Evolutionary conservation across 1,140 invertebrate species (phyloP).

Genomic region (Zaprionus capensis): DNA sequence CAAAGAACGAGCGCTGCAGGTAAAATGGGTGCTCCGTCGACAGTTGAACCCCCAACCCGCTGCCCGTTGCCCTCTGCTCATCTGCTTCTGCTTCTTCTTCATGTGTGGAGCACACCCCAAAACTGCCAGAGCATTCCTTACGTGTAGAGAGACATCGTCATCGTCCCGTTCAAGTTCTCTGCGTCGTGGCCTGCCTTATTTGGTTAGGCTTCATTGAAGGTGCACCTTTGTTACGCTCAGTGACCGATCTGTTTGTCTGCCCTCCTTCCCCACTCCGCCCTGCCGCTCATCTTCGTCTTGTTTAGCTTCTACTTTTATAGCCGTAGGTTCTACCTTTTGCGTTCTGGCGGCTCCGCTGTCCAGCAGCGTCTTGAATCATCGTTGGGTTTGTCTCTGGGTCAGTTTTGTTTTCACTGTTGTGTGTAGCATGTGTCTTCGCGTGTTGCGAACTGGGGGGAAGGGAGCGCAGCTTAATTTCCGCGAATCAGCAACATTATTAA

Average conservation of each 20-base stretch:
- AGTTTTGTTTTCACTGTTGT: conserved; percentile 35
- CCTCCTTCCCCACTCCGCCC: neutral
- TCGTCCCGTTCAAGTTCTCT: conserved; percentile 9
- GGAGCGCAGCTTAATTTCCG: conserved; percentile 47
- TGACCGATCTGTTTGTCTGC: conserved; percentile 68
- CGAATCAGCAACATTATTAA: conserved; percentile 67
- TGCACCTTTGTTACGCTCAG: conserved; percentile 84
- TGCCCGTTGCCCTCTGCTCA: neutral
- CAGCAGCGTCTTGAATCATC: conserved; percentile 56
- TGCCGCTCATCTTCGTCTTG: conserved; percentile 2
- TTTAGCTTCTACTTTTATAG: conserved; percentile 20
- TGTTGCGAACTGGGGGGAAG: neutral
- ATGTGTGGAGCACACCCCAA: conserved; percentile 72
- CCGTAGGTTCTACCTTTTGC: conserved; percentile 24
- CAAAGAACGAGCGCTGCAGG: conserved; percentile 71
- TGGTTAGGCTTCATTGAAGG: conserved; percentile 84
- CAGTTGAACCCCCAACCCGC: conserved; percentile 1
- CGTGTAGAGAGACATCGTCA: conserved; percentile 14
- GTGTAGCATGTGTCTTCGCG: conserved; percentile 51
- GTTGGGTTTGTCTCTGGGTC: conserved; percentile 50
- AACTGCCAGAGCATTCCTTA: conserved; percentile 60
- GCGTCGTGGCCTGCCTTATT: conserved; percentile 72
- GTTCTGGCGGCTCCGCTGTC: conserved; percentile 9
- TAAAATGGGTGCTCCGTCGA: conserved; percentile 71
- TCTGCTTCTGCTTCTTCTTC: neutral